A percentile compares a stretch with the other conserved stretches of the same genome.
Evolutionary conservation across 2,888 invertebrate species (phyloP).

Genomic region (Hydriomena furcata): DNA sequence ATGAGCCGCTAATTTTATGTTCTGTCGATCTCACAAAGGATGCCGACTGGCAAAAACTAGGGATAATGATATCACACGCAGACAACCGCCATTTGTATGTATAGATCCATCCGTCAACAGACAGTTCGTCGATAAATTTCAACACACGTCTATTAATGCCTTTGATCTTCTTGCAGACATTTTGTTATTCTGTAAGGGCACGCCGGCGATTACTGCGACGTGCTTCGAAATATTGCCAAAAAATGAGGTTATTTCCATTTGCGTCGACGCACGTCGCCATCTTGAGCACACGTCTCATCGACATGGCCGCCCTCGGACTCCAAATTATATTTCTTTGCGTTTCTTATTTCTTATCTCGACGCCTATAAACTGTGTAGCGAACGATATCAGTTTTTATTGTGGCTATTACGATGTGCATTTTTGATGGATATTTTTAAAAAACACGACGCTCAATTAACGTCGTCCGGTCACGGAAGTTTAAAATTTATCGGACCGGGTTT

Average conservation of each 20-base stretch:
- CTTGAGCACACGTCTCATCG: constrained; percentile 53
- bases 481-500: constrained; percentile 66
- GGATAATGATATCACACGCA: constrained; percentile 34
- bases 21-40: constrained; percentile 34
- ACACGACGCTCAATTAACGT: constrained; percentile 70
- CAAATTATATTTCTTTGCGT: constrained; percentile 46
- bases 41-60: constrained; percentile 40
- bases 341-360: constrained; percentile 49
- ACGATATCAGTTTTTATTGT: constrained; percentile 67
- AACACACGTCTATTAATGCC: constrained; percentile 76
- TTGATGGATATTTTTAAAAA: constrained; percentile 72
- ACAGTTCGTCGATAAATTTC: constrained; percentile 74
- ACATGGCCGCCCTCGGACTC: constrained; percentile 48
- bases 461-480: constrained; percentile 75
- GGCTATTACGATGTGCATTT: constrained; percentile 77
- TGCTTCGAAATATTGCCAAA: constrained; percentile 71
- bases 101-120: constrained; percentile 66
- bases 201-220: constrained; percentile 75
- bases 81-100: constrained; percentile 49
- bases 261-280: constrained; percentile 40
- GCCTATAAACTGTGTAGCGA: constrained; percentile 60
- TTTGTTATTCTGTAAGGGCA: constrained; percentile 74
- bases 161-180: constrained; percentile 75
- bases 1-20: constrained; percentile 35
- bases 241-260: constrained; percentile 58